Evolutionary conservation across 23 tunicate species (phyloP).

Genomic region (Ciona savignyi): DNA sequence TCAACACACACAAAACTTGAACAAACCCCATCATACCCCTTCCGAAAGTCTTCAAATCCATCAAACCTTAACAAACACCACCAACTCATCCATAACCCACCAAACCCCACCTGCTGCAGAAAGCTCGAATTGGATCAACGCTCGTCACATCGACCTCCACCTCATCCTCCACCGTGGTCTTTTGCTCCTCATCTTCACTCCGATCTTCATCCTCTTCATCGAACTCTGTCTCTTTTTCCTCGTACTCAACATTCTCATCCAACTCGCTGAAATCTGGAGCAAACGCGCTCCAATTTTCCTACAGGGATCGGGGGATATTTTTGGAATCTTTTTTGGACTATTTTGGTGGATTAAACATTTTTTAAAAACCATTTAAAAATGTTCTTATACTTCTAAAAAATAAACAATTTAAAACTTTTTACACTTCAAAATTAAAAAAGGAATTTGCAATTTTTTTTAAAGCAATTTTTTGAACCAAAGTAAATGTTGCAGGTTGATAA

Average conservation of each 20-base stretch:
- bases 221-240: constrained; percentile 91
- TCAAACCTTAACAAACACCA: too few relatives aligned
- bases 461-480: neutral
- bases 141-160: constrained; percentile 74
- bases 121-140: constrained; percentile 74
- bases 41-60: too few relatives aligned
- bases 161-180: constrained; percentile 41
- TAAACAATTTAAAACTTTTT: neutral
- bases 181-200: constrained; percentile 36
- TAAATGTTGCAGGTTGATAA: too few relatives aligned
- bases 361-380: neutral
- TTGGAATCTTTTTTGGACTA: too few relatives aligned
- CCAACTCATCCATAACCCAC: too few relatives aligned
- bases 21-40: too few relatives aligned
- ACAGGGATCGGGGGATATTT: neutral
- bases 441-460: too few relatives aligned
- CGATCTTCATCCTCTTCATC: constrained; percentile 97
- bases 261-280: constrained; percentile 95
- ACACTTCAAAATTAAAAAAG: neutral
- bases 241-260: constrained; percentile 96
- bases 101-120: constrained; percentile 62
- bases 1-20: too few relatives aligned
- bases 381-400: neutral
- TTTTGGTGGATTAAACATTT: too few relatives aligned
- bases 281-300: constrained; percentile 98